Percentiles rank a stretch among this genome's conserved stretches.
Evolutionary conservation across 2,888 invertebrate genomes (phyloP).

Genomic region (Metallyticus violacea): DNA sequence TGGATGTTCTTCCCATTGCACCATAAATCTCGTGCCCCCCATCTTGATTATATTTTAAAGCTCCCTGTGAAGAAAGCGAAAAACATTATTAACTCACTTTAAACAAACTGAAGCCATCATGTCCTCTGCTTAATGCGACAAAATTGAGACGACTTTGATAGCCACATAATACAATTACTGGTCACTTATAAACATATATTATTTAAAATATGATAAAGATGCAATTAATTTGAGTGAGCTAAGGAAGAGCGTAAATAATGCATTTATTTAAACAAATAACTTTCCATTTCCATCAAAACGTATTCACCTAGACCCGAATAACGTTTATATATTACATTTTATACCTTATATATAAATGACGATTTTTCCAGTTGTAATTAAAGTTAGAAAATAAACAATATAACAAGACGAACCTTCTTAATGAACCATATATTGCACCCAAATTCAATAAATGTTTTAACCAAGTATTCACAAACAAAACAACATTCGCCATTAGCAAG

Average conservation of each 20-base stretch:
- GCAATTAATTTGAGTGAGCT: neutral
- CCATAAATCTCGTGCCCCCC: constrained; percentile 53
- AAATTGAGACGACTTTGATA: neutral
- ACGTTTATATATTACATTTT: neutral
- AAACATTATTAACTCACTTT: neutral
- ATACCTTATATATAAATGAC: neutral
- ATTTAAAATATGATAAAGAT: neutral
- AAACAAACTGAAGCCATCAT: neutral
- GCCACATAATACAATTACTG: too few species aligned
- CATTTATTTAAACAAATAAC: neutral
- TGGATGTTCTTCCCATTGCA: constrained; percentile 69
- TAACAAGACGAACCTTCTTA: neutral
- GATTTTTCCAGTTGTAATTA: neutral
- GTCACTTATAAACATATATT: neutral
- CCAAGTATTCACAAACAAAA: constrained; percentile 13
- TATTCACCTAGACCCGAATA: neutral
- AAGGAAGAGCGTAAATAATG: neutral
- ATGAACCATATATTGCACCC: neutral
- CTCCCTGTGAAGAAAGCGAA: neutral
- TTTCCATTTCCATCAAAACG: constrained; percentile 14
- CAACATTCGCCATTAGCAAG: constrained; percentile 26
- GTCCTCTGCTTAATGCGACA: neutral
- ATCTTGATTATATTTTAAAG: neutral
- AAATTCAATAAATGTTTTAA: neutral
- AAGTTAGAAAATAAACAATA: neutral